Base-by-base conservation (phyloP, 2,113 vertebrate genomes). In the Tenebrosternarchus preto region DNA sequence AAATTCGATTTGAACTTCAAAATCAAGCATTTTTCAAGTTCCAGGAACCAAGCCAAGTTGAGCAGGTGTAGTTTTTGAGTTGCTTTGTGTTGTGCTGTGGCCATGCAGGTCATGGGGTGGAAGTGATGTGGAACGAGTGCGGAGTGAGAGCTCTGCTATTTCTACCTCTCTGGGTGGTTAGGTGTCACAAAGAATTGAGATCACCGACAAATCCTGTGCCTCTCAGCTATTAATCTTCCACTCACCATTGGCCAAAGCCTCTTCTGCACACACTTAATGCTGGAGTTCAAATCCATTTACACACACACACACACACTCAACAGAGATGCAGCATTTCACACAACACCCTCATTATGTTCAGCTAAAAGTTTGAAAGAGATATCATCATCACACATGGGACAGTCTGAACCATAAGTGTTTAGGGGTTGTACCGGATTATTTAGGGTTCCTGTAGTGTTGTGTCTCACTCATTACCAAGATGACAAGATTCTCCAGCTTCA, bases 121-220 rank as follows among this genome's bases (percentile, higher is more conserved):
- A 50, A 50, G 29, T 43, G 39, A 16, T 33, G 25, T 2, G 27
- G 0, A 53, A 33, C 50, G 36, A 36, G 43, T 80, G 73, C 2
- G 46, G 27, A 67, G 59, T 63, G 19, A 61, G 24, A 12, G 43
- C 43, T 50, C 43, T 50, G 71, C 8, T 7, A 57, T 67, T 39
- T 80, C 71, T 46, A 55, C n/a, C 17, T 67, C 31, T 67, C 69
- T 69, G 63, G 9, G 12, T 69, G 60, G 39, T 66, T 68, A 81
- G 63, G 79, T 46, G 50, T 59, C 72, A 19, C 39, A 33, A 20
- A 70, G 79, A 75, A 68, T 61, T 68, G 20, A 7, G 72, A 81
- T 68, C 79, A 68, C 25, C 39, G 27, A 29, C 31, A 56, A 73
- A 75, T 75, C 67, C 63, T 46, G 17, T 56, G 22, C 53, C 63